A percentile compares a stretch with the other conserved stretches of the same genome.
Conservation (phyloP, 2,113 vertebrate species). For the Equus quagga region DNA sequence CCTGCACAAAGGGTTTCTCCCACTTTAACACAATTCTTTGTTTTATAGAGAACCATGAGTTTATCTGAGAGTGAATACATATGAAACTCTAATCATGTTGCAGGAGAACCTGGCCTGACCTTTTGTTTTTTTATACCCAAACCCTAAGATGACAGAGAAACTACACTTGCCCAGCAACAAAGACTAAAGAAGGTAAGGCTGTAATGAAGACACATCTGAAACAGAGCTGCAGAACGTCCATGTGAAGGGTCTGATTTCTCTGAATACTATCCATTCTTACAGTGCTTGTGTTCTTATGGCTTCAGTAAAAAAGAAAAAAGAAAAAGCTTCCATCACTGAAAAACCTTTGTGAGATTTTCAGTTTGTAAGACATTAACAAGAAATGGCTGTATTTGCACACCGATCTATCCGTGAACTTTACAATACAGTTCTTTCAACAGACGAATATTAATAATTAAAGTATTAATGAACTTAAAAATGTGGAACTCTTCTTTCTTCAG, state of each 20-base stretch:
- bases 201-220: background rate
- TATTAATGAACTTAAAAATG: background rate
- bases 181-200: conserved; percentile 72
- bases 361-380: background rate
- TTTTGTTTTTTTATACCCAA: background rate
- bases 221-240: background rate
- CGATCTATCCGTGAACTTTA: background rate
- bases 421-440: background rate
- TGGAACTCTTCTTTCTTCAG: background rate
- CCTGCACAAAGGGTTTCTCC: conserved; percentile 73
- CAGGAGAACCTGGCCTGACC: conserved; percentile 45
- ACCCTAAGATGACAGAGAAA: conserved; percentile 56
- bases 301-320: background rate
- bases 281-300: background rate
- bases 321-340: background rate
- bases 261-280: background rate
- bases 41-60: conserved; percentile 68
- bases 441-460: conserved; percentile 12
- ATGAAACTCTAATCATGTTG: conserved; percentile 50
- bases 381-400: background rate
- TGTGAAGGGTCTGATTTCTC: background rate
- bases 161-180: conserved; percentile 58
- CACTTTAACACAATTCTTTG: conserved; percentile 76
- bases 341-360: background rate
- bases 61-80: conserved; percentile 67